phyloP scores from a whole-genome alignment of 2,113 vertebrate genomes.

The Crotophaga sulcirostris region DNA sequence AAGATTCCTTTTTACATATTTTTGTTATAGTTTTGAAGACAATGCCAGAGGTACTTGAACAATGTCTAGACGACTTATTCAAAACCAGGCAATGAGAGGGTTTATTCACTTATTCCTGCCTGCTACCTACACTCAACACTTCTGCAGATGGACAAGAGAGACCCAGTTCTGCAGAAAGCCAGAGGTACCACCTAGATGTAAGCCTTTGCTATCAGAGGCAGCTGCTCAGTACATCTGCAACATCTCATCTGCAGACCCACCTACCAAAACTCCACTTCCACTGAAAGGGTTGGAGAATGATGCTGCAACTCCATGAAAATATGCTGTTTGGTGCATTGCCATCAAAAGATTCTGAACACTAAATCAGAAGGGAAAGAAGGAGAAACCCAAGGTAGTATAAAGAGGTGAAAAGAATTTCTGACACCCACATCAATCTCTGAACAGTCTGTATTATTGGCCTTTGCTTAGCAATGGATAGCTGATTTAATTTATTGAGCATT shows the following conservation, averaged over 20 bases:
- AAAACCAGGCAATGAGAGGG: not conserved
- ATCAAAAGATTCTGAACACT: not conserved
- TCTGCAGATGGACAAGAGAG: not conserved
- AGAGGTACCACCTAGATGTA: not conserved
- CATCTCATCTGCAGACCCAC: not conserved
- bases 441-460: not conserved
- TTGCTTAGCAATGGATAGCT: slow-evolving; percentile 11
- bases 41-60: not conserved
- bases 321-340: not conserved
- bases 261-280: not conserved
- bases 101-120: not conserved
- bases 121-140: not conserved
- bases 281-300: not conserved
- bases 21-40: not conserved
- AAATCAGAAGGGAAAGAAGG: not conserved
- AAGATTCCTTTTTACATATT: not conserved
- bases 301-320: not conserved
- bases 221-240: not conserved
- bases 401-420: slow-evolving; percentile 30
- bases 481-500: not conserved
- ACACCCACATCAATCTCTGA: not conserved
- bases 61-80: not conserved
- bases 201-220: not conserved
- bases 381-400: not conserved
- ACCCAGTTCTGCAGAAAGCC: not conserved